These are phyloP conservation scores for Osedax fenrisi DNA, from an alignment of 2,888 invertebrate genomes.

Conservation along the genomic window DNA sequence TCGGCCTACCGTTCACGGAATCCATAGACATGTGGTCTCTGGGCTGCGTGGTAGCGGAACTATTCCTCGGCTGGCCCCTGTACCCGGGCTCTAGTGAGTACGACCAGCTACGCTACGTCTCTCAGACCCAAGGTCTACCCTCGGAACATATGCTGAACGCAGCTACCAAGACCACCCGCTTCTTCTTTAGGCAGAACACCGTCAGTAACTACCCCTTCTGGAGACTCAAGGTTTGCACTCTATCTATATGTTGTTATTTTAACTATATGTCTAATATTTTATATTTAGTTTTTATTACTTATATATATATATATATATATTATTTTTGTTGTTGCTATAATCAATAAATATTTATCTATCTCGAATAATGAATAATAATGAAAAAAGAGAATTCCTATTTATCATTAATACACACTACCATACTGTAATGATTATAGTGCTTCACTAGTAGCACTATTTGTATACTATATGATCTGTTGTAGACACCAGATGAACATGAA, in stretches of 20 bases:
- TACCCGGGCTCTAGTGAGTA: constrained; percentile 98
- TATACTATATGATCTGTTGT: constrained; percentile 17
- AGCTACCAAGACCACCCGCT: constrained; percentile 93
- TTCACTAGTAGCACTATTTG: no score
- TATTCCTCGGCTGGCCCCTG: constrained; percentile 96
- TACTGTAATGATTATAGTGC: no score
- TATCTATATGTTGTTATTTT: background rate
- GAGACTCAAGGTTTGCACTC: constrained; percentile 58
- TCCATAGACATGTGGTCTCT: constrained; percentile 99
- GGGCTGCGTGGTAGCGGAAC: constrained; percentile 95
- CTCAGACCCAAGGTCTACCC: constrained; percentile 90
- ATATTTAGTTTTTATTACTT: no score
- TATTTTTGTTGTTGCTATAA: no score
- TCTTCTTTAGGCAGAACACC: constrained; percentile 76
- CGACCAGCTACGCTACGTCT: constrained; percentile 75
- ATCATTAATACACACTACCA: no score
- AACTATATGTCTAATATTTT: no score
- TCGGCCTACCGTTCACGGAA: constrained; percentile 87
- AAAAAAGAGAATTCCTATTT: no score
- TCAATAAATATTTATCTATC: no score
- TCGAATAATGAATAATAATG: no score
- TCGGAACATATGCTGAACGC: constrained; percentile 92
- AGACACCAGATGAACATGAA: constrained; percentile 96
- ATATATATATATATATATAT: no score
- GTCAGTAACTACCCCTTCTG: constrained; percentile 59